Evolutionary conservation across 2,888 invertebrate species (phyloP).

Genomic region (Thalpophila matura): DNA sequence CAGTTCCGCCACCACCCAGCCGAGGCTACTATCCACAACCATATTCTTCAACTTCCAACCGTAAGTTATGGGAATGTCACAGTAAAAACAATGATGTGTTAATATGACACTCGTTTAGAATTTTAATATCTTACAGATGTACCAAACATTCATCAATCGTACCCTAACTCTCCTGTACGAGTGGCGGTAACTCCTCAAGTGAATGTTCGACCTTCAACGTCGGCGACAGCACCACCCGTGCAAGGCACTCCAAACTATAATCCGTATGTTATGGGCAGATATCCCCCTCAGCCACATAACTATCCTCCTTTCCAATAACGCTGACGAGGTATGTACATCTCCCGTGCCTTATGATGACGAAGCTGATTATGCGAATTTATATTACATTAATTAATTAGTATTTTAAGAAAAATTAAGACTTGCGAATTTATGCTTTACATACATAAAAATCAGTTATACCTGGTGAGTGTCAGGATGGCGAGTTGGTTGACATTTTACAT

Average conservation of each 20-base stretch:
- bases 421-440: not conserved
- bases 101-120: not conserved
- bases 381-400: not conserved
- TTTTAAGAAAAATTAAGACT: constrained; percentile 16
- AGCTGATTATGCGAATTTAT: constrained; percentile 31
- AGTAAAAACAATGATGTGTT: not conserved
- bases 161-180: constrained; percentile 32
- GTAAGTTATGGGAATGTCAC: constrained; percentile 52
- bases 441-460: no score
- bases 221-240: constrained; percentile 30
- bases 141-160: constrained; percentile 35
- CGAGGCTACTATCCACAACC: constrained; percentile 54
- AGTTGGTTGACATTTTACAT: no score
- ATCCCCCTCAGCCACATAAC: constrained; percentile 58
- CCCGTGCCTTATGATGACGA: constrained; percentile 1
- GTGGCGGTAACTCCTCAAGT: constrained; percentile 29
- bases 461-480: no score
- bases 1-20: constrained; percentile 59
- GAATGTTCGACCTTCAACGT: constrained; percentile 30
- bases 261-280: constrained; percentile 57
- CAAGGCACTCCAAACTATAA: constrained; percentile 37
- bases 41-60: constrained; percentile 31
- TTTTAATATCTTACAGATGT: constrained; percentile 38
- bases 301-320: constrained; percentile 65
- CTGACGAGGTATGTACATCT: constrained; percentile 57